Evolutionary conservation across 2,888 invertebrate genomes (phyloP), one percentile per base, ranked within the genome.

Genomic region (Piscicola geometra): DNA sequence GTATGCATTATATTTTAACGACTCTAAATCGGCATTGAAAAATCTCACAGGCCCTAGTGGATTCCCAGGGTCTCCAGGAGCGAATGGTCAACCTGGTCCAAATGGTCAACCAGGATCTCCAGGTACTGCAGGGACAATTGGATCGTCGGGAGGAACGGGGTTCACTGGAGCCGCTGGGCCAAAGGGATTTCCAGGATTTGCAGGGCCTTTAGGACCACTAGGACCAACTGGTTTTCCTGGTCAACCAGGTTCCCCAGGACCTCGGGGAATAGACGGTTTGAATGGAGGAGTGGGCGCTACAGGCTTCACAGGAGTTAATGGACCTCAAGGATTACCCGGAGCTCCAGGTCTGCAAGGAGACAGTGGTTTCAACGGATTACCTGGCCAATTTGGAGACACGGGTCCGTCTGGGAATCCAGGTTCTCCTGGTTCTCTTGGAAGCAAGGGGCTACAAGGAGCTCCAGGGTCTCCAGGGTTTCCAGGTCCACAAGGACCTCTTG

Each of bases 401-500:
- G 72, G 79, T 56, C 35, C 35, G 2, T 21, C 74, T 36, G 79
- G 79, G 36, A 28, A 56, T 18, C 18, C 77, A 35, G 79, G 79
- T 28, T 67, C 71, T 35, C 32, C 71, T 52, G 80, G 80, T 32
- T 36, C 35, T 66, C 69, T 71, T 28, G 80, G 80, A n/a, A 32
- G 67, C 15, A 52, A 32, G 50, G 80, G 80, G 32, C 30, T 69
- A 18, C 36, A 70, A 35, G 80, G 80, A 5, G 60, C 28, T 18
- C n/a, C 56, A 18, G 72, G 72, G 32, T 33, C 60, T 72, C 72
- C 52, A 72, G 72, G 52, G 3, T 56, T 21, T 1, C 50, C 76
- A 28, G 82, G 82, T 12, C 71, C 75, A 12, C 77, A 78, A 71
- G 81, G 81, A 74, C 74, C 77, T 32, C 77, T 77, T 52, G 79